These are phyloP conservation scores for Drosophila nigrodunni DNA, from an alignment of 1,140 invertebrate genomes.

Conservation along the genomic window DNA sequence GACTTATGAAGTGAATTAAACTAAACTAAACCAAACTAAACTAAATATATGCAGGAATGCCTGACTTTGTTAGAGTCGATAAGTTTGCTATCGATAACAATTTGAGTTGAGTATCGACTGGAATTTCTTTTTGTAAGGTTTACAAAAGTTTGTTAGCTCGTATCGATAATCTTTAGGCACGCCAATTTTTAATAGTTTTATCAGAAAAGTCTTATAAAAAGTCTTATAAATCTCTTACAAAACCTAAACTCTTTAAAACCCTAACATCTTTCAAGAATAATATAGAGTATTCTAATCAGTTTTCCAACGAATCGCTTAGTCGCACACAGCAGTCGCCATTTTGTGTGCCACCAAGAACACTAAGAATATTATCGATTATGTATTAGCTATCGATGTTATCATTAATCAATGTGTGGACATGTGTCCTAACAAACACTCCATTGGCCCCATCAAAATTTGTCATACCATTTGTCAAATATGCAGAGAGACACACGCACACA, in stretches of 20 bases:
- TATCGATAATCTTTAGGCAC: too few relatives aligned
- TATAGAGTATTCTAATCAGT: too few relatives aligned
- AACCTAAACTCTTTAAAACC: too few relatives aligned
- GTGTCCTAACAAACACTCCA: background rate
- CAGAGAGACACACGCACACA: constrained; percentile 23
- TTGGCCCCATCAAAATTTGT: constrained; percentile 34
- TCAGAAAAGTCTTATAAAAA: too few relatives aligned
- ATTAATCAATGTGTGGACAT: constrained; percentile 39
- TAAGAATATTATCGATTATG: constrained; percentile 24
- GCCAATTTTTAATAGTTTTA: too few relatives aligned
- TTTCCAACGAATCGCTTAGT: too few relatives aligned
- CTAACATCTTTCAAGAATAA: too few relatives aligned
- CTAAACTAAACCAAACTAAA: background rate
- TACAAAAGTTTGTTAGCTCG: too few relatives aligned
- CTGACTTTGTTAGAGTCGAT: background rate
- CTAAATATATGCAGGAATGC: background rate
- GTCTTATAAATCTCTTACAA: too few relatives aligned
- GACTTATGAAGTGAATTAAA: constrained; percentile 20
- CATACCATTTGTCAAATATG: constrained; percentile 44
- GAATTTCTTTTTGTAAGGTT: background rate
- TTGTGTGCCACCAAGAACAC: too few relatives aligned
- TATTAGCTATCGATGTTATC: constrained; percentile 16
- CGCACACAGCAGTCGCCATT: too few relatives aligned
- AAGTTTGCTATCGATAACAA: constrained; percentile 4
- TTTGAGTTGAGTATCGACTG: background rate